Percentiles rank a stretch among this genome's conserved stretches.
phyloP scores from a whole-genome alignment of 2,113 vertebrate genomes.

The Oostethus manadensis region DNA sequence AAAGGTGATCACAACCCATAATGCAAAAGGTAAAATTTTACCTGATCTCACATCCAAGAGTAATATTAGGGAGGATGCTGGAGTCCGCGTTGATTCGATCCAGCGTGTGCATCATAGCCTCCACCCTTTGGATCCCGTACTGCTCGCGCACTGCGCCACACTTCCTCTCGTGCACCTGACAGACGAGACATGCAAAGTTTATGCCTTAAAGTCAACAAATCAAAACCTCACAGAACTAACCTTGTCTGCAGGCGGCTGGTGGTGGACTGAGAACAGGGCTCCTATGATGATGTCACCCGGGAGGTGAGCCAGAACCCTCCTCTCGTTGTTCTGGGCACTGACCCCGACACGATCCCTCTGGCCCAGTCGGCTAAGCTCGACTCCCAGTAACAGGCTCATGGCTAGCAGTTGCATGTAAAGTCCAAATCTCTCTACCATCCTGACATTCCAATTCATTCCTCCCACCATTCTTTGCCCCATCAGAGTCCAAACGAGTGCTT shows the following conservation, averaged over 20 bases:
- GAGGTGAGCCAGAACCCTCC: conserved; percentile 87
- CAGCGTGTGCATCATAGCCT: conserved; percentile 95
- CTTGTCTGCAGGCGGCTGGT: conserved; percentile 95
- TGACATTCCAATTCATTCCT: conserved; percentile 12
- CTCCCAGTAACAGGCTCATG: conserved; percentile 39
- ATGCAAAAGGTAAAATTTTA: conserved; percentile 4
- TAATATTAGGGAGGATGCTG: conserved; percentile 87
- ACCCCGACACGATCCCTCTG: conserved; percentile 67
- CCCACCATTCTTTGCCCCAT: conserved; percentile 33
- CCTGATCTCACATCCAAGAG: conserved; percentile 91
- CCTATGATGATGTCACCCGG: conserved; percentile 96
- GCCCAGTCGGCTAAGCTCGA: conserved; percentile 37
- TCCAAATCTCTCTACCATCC: conserved; percentile 18
- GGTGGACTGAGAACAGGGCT: conserved; percentile 95
- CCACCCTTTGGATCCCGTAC: conserved; percentile 96
- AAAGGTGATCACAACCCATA: too few relatives aligned
- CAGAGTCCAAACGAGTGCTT: conserved; percentile 18
- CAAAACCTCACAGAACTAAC: conserved; percentile 40
- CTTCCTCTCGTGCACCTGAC: conserved; percentile 87
- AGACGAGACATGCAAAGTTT: background rate
- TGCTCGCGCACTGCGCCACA: conserved; percentile 94
- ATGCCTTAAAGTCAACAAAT: background rate
- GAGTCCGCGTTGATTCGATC: conserved; percentile 92
- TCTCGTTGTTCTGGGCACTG: conserved; percentile 85
- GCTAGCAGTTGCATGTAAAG: conserved; percentile 35